phyloP scores from a whole-genome alignment of 1,140 invertebrate genomes.

The Heliconius nattereri region DNA sequence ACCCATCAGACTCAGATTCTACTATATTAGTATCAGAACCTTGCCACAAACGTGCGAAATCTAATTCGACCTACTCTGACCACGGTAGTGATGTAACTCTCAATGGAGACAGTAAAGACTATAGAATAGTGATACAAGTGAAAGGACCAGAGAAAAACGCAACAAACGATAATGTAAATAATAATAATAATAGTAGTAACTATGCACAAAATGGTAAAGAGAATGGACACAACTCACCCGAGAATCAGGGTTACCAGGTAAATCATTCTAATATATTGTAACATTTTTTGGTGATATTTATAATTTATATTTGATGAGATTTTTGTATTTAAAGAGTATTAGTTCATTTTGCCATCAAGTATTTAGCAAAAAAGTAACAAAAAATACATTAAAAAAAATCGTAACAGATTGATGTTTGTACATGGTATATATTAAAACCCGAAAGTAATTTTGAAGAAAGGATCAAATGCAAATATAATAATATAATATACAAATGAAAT shows the following conservation, averaged over 20 bases:
- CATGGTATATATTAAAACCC: too few relatives aligned
- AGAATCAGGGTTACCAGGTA: slow-evolving; percentile 75
- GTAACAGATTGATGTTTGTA: too few relatives aligned
- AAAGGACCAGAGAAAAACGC: slow-evolving; percentile 85
- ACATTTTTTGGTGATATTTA: too few relatives aligned
- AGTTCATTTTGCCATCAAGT: background rate
- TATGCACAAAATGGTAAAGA: slow-evolving; percentile 70
- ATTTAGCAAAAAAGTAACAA: background rate
- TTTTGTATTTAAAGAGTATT: too few relatives aligned
- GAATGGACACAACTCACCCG: slow-evolving; percentile 68
- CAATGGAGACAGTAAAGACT: slow-evolving; percentile 81
- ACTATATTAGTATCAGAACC: slow-evolving; percentile 89
- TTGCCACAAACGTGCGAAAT: slow-evolving; percentile 84
- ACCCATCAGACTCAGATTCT: slow-evolving; percentile 92
- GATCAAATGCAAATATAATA: too few relatives aligned
- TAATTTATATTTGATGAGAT: too few relatives aligned
- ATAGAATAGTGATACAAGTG: slow-evolving; percentile 91
- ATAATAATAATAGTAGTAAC: slow-evolving; percentile 63
- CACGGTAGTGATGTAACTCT: slow-evolving; percentile 77
- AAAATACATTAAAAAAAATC: too few relatives aligned
- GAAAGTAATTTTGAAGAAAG: too few relatives aligned
- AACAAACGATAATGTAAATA: slow-evolving; percentile 64
- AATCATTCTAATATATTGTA: background rate
- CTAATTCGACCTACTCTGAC: slow-evolving; percentile 69
- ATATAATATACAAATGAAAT: too few relatives aligned